Percentiles rank a stretch among this genome's conserved stretches.
Evolutionary conservation across 1,140 invertebrate species (phyloP).

Genomic region (Ceratina japonica): DNA sequence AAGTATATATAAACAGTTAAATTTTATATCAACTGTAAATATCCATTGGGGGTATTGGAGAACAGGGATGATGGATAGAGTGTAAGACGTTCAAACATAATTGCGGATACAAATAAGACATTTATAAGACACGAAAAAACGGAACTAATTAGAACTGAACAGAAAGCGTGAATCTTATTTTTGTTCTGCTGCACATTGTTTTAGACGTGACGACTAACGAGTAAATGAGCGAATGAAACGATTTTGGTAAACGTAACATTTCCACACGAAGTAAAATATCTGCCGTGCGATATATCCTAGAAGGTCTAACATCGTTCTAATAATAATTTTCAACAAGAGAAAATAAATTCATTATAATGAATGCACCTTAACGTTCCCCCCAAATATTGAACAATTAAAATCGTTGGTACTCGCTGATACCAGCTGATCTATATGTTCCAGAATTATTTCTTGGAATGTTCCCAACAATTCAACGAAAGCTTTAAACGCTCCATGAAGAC

Average conservation of each 20-base stretch:
- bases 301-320: not conserved
- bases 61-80: not conserved
- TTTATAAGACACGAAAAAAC: not conserved
- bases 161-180: constrained; percentile 10
- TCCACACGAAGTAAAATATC: constrained; percentile 1
- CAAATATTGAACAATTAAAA: not conserved
- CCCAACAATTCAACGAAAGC: constrained; percentile 32
- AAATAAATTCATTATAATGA: not conserved
- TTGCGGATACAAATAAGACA: constrained; percentile 15
- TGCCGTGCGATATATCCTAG: not conserved
- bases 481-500: constrained; percentile 19
- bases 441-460: constrained; percentile 36
- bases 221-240: constrained; percentile 1
- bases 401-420: constrained; percentile 6
- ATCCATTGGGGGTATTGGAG: not conserved
- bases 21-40: constrained; percentile 9
- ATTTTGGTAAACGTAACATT: not conserved
- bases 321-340: too few species aligned
- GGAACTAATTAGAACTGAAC: not conserved
- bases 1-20: not conserved
- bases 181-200: not conserved
- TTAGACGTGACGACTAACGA: not conserved
- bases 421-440: not conserved
- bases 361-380: not conserved
- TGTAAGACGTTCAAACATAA: constrained; percentile 23